Base-by-base conservation (phyloP, 2,113 vertebrate species). In the Proterorhinus semilunaris region DNA sequence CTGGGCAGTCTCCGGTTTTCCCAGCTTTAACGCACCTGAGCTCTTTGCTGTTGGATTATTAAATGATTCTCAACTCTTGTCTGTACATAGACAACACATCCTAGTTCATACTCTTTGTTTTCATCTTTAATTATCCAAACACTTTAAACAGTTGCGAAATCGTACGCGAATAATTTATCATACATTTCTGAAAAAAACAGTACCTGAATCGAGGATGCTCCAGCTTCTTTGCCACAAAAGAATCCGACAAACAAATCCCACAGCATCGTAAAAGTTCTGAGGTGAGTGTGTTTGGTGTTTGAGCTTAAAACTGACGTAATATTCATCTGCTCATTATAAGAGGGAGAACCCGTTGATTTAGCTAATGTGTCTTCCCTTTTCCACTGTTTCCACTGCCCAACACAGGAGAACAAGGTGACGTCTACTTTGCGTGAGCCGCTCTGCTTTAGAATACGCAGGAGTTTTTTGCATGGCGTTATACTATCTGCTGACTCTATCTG, bases 121-220 rank as follows among this genome's bases (percentile, higher is more conserved):
- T 21, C 21, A 21, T 21, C 21, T 21, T 21, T 21, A 21, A 21
- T 21, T 2, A 21, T 12, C 10, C 8, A 10, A 49, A 49, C 21
- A 21, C 21, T 21, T 21, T 5, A 36, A 1, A 36, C 27, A 36
- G 0, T 36, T 36, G 27, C 4, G 27, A 36, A 36, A 36, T 36
- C 4, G 27, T 36, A 36, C 27, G 4, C 4, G 27, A 36, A 3
- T 36, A 36, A 36, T 36, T 36, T 4, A 36, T 36, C 27, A 36
- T 36, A 5, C 27, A 36, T 36, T 36, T 36, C 44, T 85, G 50
- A 66, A 55, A 21, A 21, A 21, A 21, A 50, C 80, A 99, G 98
- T 99, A 99, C 87, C 91, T 99, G 90, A 99, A 96, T 87, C 92
- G 97, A 83, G 98, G 97, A 77, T 99, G 97, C 82, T 98, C 97